These are phyloP conservation scores for Rhinogobius similis DNA, from an alignment of 2,113 vertebrate species.

Conservation along the genomic window DNA sequence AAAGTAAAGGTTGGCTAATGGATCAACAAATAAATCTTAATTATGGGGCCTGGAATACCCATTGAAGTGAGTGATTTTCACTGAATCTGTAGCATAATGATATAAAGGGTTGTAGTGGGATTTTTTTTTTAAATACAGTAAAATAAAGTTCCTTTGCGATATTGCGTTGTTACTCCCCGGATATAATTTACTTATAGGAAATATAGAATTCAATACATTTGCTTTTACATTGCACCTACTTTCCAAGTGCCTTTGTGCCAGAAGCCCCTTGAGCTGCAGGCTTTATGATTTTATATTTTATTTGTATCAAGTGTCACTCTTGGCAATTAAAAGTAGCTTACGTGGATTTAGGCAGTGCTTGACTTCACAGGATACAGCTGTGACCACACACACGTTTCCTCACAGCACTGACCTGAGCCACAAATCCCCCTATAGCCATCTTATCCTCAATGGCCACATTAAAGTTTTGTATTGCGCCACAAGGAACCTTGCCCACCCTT, in stretches of 20 bases:
- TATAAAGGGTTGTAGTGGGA: no score
- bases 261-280: background rate
- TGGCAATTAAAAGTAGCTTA: conserved; percentile 31
- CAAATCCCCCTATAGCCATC: conserved; percentile 21
- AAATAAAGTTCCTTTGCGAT: background rate
- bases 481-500: conserved; percentile 19
- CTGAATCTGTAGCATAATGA: no score
- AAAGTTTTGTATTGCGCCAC: conserved; percentile 27
- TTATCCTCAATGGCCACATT: conserved; percentile 24
- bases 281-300: background rate
- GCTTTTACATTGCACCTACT: background rate
- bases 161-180: background rate
- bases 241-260: background rate
- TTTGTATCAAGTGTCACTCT: conserved; percentile 15
- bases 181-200: background rate
- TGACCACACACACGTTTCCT: conserved; percentile 27
- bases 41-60: no score
- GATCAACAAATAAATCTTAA: no score
- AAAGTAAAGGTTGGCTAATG: no score
- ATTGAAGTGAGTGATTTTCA: no score
- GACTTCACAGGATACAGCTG: conserved; percentile 35
- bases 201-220: no score
- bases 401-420: conserved; percentile 11
- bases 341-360: conserved; percentile 18
- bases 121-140: no score